Base-by-base conservation (phyloP, 2,888 invertebrate species). In the Philereme vetulata region DNA sequence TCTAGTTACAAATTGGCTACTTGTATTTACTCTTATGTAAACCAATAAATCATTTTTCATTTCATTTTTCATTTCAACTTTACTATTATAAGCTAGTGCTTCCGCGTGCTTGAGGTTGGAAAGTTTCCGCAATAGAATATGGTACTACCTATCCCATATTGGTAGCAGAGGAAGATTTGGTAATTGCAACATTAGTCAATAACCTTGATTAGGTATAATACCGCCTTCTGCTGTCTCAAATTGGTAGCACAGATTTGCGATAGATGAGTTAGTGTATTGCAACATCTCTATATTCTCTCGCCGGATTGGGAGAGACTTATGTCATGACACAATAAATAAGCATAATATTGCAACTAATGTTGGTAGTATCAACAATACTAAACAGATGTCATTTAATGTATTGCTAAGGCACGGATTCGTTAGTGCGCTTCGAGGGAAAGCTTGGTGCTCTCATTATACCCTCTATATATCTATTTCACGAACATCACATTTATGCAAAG, bases 231-330 rank as follows among this genome's bases (percentile, higher is more conserved):
- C 51, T 53, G 21, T 52, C 40, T 50, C 4, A 36, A 62, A 62
- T 36, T 47, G 45, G 61, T 47, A 21, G 38, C 46, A 54, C 36
- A 11, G 34, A 56, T 54, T 40, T 40, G 11, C 32, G 10, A 11
- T 10, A 45, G 61, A 56, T 56, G 48, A 56, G 56, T 46, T 55
- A 54, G 6, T 34, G n/a, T 51, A 48, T 60, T 51, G 54, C 54
- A 48, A 44, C 44, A 57, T 54, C 43, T 10, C 33, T 54, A 45
- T 60, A 52, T 53, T 62, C 57, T 65, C 45, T 44, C 46, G 36
- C 62, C 46, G 44, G 44, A 51, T 54, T 7, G 35, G 54, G 40
- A 50, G 21, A 57, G 43, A 55, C 47, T 44, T 45, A 9, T 56
- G 11, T 21, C 21, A 21, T 21, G 21, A 21, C 21, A 21, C 21